Conservation (phyloP, 2,113 vertebrate genomes). For the pig (Sus scrofa) region T2T-Sscrofa CM000812.6:279142501-279143000, state of each 20-base stretch:
- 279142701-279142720: not conserved
- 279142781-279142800: not conserved
- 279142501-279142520: constrained; percentile 94
- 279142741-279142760: not conserved
- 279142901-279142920: not conserved
- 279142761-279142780: accelerated
- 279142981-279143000: not conserved
- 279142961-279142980: not conserved
- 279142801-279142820: not conserved
- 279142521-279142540: constrained; percentile 90
- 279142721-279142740: not conserved
- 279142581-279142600: constrained; percentile 97
- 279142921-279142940: not conserved
- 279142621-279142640: constrained; percentile 98
- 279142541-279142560: constrained; percentile 98
- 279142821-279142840: not conserved
- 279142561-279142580: constrained; percentile 96
- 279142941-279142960: not conserved
- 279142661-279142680: constrained; percentile 96
- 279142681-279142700: constrained; percentile 80
- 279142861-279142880: not conserved
- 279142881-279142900: not conserved
- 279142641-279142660: constrained; percentile 98
- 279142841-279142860: not conserved
- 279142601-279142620: constrained; percentile 96